Base-by-base conservation (phyloP, 2,113 vertebrate genomes). In the Phalacrocorax aristotelis region DNA sequence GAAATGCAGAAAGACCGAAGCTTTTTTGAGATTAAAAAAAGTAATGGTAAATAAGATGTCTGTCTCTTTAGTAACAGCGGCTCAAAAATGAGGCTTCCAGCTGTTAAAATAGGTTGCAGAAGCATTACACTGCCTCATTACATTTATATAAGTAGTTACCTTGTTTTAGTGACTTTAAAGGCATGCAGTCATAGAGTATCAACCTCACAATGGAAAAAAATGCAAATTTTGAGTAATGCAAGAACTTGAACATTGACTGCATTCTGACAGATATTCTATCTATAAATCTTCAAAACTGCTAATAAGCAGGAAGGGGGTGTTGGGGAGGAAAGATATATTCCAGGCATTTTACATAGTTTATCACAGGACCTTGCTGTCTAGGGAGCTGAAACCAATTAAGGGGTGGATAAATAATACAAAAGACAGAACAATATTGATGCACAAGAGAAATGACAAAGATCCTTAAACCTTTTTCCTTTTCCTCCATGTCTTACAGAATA, bases 81-180 rank as follows among this genome's bases (percentile, higher is more conserved):
- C 51, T 76, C 36, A 69, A 87, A 95, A 84, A 60, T 42, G 10
- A 87, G 22, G 38, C 10, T 91, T 82, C 83, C 51, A 90, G 15
- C 30, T 95, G 38, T 81, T 93, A 87, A 87, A 93, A 87, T 89
- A 87, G 9, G 11, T 95, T 64, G 22, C 22, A 76, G 87, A 94
- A 78, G 10, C 22, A 66, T 83, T 91, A 76, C 19, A 16, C 13
- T 69, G 12, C 48, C 83, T 87, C 30, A 46, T 32, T 91, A 95
- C 46, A 87, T 93, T 91, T 72, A 38, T 64, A 52, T 40, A 93
- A 85, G 19, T 51, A 78, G 36, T 57, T 82, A 48, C 27, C 69
- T 82, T 87, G 74, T 91, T 93, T 90, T n/a, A 89, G 40, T 69
- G n/a, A 54, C 76, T 84, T 91, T 94, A 66, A 95, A 93, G 29